These are phyloP conservation scores for Drosophila cardini DNA, from an alignment of 1,140 invertebrate species.

Conservation along the genomic window DNA sequence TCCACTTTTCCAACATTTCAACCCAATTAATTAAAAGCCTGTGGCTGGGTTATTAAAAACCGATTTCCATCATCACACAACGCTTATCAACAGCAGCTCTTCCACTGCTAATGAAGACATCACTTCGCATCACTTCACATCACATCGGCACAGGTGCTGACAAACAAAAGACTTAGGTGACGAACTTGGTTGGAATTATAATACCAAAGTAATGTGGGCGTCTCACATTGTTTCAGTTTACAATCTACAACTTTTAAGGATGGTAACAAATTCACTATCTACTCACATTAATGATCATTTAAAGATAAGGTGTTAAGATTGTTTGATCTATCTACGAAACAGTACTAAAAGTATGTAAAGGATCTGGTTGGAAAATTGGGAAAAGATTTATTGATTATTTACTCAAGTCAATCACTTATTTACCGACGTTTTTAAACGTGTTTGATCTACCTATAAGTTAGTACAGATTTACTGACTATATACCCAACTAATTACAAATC, in stretches of 20 bases:
- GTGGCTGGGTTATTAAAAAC: slow-evolving; percentile 74
- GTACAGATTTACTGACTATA: too few species aligned
- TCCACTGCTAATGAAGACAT: slow-evolving; percentile 68
- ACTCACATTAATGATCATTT: not conserved
- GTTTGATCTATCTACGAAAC: too few species aligned
- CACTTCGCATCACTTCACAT: slow-evolving; percentile 17
- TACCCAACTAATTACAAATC: too few species aligned
- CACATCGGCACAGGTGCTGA: slow-evolving; percentile 47
- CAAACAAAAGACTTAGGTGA: slow-evolving; percentile 78
- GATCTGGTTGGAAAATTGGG: too few species aligned
- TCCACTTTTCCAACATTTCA: slow-evolving; percentile 41
- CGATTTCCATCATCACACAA: slow-evolving; percentile 59
- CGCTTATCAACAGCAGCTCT: slow-evolving; percentile 44
- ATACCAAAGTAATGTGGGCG: slow-evolving; percentile 31
- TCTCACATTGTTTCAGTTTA: slow-evolving; percentile 3
- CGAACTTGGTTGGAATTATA: slow-evolving; percentile 57
- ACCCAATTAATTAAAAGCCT: slow-evolving; percentile 69
- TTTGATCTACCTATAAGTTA: too few species aligned
- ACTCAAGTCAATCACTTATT: too few species aligned
- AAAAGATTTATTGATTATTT: too few species aligned
- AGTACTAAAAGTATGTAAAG: too few species aligned
- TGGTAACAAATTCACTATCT: not conserved
- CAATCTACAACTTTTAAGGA: slow-evolving; percentile 11
- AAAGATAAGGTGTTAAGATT: too few species aligned
- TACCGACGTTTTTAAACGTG: too few species aligned